These are phyloP conservation scores for Diplodus puntazzo DNA, from an alignment of 2,797 vertebrate genomes.

Conservation along the genomic window DNA sequence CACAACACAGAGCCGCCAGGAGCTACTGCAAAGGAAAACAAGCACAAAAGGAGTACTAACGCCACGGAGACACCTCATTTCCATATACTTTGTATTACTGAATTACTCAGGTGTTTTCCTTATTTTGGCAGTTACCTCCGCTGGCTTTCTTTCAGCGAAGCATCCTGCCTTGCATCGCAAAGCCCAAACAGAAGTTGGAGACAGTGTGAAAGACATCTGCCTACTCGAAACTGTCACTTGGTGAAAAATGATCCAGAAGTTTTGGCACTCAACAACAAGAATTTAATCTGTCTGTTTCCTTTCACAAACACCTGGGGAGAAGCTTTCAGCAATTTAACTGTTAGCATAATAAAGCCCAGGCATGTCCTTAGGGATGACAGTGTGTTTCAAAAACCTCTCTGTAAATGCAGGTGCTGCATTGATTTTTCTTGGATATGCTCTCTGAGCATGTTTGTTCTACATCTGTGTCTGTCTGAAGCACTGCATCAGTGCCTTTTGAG, in stretches of 20 bases:
- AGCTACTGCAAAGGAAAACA: conserved; percentile 39
- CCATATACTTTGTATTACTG: conserved; percentile 55
- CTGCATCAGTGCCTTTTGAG: conserved; percentile 43
- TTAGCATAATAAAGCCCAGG: conserved; percentile 43
- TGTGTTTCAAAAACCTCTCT: conserved; percentile 50
- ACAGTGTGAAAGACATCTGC: conserved; percentile 25
- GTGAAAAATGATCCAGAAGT: conserved; percentile 42
- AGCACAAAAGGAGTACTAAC: conserved; percentile 43
- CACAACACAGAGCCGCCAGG: conserved; percentile 33
- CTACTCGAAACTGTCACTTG: conserved; percentile 38
- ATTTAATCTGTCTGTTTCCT: conserved; percentile 29
- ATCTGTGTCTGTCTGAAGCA: conserved; percentile 42
- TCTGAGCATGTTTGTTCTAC: conserved; percentile 52
- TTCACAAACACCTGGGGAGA: conserved; percentile 37
- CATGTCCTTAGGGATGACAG: conserved; percentile 54
- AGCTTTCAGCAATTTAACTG: conserved; percentile 57
- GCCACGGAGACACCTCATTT: conserved; percentile 49
- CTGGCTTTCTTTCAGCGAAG: conserved; percentile 30
- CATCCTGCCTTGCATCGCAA: conserved; percentile 30
- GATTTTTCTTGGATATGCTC: conserved; percentile 68
- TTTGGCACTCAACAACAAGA: conserved; percentile 33
- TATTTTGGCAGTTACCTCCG: conserved; percentile 51
- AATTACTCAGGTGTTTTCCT: conserved; percentile 65
- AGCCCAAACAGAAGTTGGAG: conserved; percentile 44
- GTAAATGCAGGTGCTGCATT: conserved; percentile 62